Evolutionary conservation across 2,888 invertebrate species (phyloP), one percentile per base, ranked within the genome.

Genomic region (Aromia moschata): DNA sequence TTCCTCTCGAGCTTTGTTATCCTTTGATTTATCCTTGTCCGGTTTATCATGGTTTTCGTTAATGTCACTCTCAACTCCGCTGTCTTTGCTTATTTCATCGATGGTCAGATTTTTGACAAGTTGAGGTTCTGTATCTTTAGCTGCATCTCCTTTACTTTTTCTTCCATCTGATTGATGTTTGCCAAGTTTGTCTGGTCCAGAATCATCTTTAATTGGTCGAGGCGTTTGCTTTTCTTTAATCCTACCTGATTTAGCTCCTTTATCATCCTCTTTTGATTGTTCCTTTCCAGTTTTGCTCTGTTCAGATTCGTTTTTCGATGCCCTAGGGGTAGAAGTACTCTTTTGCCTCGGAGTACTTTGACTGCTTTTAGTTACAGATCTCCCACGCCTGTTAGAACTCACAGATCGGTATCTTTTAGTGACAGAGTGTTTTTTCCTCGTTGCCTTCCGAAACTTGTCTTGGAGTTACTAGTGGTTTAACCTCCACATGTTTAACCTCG

Each of bases 331-430:
- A n/a, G 49, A 38, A 14, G 25, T 25, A 11, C 49, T 38, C 30
- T 49, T 49, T 38, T 49, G 49, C 4, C 49, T 20, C 7, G 49
- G 49, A n/a, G 38, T 52, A 37, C 52, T 55, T 54, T 59, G 55
- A 4, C 46, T 16, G 14, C 58, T 62, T 43, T 53, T 56, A 40
- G 30, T 44, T 17, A 18, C 14, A 11, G 53, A 53, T 17, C 53
- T 41, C 15, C 44, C 53, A 12, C 44, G 43, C 17, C 53, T 41
- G 5, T 3, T 43, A 11, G 14, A 17, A 31, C 49, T 49, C 10
- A 49, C 14, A 37, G 49, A 49, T 38, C 49, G 12, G 4, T 49
- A 37, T 16, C 38, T 14, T 15, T 49, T 49, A 15, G 20, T 49
- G 10, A 10, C 37, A 47, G 2, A 9, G 1, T 25, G 17, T 2